phyloP scores from a whole-genome alignment of 2,113 vertebrate genomes.

The Myotis davidii region DNA sequence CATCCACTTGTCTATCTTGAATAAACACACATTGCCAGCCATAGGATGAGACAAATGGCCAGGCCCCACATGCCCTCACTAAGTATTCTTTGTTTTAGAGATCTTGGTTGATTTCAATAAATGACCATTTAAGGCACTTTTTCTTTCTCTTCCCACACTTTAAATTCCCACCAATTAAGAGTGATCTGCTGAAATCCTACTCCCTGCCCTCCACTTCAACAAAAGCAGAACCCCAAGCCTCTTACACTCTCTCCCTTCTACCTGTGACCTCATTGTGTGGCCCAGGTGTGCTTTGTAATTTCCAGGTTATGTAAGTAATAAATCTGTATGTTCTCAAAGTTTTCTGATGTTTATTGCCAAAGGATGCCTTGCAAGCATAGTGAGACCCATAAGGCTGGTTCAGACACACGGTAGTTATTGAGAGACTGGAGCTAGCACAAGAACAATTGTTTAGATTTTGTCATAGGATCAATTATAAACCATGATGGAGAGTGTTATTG shows the following conservation, averaged over 20 bases:
- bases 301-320: not conserved
- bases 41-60: too few relatives aligned
- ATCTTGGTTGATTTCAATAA: not conserved
- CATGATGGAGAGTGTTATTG: fast-evolving
- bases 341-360: not conserved
- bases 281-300: not conserved
- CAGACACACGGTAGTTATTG: not conserved
- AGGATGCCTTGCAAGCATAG: not conserved
- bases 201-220: too few relatives aligned
- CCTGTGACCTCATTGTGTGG: not conserved
- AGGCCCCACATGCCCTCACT: not conserved
- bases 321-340: not conserved
- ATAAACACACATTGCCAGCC: not conserved
- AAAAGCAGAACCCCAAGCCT: not conserved
- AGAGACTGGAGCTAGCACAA: not conserved
- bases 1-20: not conserved
- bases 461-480: not conserved
- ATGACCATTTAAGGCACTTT: not conserved
- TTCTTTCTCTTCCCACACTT: not conserved
- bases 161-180: too few relatives aligned
- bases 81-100: not conserved
- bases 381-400: too few relatives aligned
- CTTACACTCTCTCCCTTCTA: not conserved
- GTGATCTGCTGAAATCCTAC: not conserved
- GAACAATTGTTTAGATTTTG: not conserved